Conservation (phyloP, 2,113 vertebrate genomes). For the Sphyrna mokarran region DNA sequence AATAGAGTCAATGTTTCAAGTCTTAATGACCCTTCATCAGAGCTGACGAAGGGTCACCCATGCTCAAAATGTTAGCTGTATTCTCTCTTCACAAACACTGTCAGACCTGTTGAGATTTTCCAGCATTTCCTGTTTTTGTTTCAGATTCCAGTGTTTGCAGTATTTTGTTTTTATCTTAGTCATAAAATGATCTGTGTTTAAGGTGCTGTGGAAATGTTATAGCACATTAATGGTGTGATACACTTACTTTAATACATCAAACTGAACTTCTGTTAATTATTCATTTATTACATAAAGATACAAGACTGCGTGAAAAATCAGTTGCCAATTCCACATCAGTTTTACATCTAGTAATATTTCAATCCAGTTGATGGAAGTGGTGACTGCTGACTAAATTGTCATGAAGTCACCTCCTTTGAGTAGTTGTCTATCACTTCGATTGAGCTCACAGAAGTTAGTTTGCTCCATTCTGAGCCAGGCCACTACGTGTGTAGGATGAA, state of each 20-base stretch:
- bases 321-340: background rate
- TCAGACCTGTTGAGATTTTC: too few relatives aligned
- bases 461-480: background rate
- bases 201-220: background rate
- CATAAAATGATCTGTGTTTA: background rate
- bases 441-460: background rate
- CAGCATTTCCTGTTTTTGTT: too few relatives aligned
- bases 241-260: background rate
- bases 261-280: background rate
- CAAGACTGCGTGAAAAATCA: background rate
- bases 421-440: background rate
- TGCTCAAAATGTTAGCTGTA: too few relatives aligned
- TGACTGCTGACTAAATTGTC: background rate
- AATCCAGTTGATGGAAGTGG: background rate
- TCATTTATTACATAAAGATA: background rate
- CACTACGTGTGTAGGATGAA: background rate
- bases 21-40: too few relatives aligned
- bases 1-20: too few relatives aligned
- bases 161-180: background rate
- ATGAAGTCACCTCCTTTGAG: background rate
- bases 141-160: too few relatives aligned
- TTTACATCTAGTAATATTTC: background rate
- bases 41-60: too few relatives aligned
- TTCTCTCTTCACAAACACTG: too few relatives aligned
- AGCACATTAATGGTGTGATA: too few relatives aligned